phyloP scores from a whole-genome alignment of 2,113 vertebrate species.

The Micromys minutus region DNA sequence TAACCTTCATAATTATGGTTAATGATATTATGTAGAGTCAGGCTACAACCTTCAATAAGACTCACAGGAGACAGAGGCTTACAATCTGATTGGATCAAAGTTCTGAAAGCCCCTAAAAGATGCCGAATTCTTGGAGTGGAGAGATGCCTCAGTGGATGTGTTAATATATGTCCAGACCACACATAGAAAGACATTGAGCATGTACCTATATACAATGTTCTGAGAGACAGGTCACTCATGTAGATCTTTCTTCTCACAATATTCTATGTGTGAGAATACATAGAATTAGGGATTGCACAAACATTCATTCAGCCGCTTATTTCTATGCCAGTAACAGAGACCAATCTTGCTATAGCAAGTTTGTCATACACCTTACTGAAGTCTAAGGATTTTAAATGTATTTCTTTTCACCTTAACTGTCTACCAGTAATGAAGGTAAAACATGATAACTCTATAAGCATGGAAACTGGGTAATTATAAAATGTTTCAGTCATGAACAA shows the following conservation, averaged over 20 bases:
- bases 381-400: neutral
- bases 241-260: neutral
- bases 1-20: neutral
- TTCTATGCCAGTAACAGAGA: neutral
- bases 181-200: neutral
- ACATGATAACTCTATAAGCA: too few species aligned
- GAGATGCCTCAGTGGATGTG: too few species aligned
- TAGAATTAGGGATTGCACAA: too few species aligned
- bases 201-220: too few species aligned
- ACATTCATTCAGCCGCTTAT: fast-evolving
- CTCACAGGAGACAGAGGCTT: neutral
- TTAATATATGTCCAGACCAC: neutral
- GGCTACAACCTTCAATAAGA: neutral
- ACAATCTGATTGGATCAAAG: neutral
- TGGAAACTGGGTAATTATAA: neutral
- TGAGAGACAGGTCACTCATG: too few species aligned
- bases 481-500: neutral
- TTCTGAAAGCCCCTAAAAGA: neutral
- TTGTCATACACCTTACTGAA: neutral
- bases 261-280: too few species aligned
- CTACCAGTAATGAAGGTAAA: neutral
- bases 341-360: neutral
- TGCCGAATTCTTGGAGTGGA: neutral
- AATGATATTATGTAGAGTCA: neutral
- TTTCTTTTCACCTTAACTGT: neutral